Conservation (phyloP, 2,797 vertebrate genomes). For the Toxotes lorentzi region DNA sequence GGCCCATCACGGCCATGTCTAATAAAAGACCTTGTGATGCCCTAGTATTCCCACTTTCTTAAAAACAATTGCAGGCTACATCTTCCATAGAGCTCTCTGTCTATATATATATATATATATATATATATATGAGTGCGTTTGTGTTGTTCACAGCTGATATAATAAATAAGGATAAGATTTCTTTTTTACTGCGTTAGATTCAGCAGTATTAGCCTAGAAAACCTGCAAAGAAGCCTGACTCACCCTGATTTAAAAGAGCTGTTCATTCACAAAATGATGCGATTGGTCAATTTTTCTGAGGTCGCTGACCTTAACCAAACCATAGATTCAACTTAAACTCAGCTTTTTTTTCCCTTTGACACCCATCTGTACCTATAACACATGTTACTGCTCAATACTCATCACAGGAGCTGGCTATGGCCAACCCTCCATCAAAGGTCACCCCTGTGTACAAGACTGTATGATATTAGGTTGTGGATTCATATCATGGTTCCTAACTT, state of each 20-base stretch:
- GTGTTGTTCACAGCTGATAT: neutral
- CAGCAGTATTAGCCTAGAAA: neutral
- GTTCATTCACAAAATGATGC: neutral
- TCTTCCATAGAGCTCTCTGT: too few species aligned
- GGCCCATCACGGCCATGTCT: slow-evolving; percentile 67
- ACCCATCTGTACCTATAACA: neutral
- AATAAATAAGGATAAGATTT: neutral
- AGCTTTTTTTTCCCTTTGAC: too few species aligned
- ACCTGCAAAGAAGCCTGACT: neutral
- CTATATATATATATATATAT: too few species aligned
- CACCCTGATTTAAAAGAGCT: neutral
- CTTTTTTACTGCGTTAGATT: neutral
- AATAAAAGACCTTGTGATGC: slow-evolving; percentile 59
- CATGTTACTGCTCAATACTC: neutral
- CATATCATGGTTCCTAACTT: slow-evolving; percentile 9
- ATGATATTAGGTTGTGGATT: slow-evolving; percentile 8
- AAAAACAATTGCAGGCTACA: slow-evolving; percentile 24
- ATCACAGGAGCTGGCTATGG: neutral
- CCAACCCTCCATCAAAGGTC: neutral
- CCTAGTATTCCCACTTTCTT: slow-evolving; percentile 29
- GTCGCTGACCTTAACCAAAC: neutral
- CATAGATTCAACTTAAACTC: neutral
- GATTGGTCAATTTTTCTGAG: neutral
- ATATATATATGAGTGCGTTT: neutral
- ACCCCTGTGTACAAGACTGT: neutral